Base-by-base conservation (phyloP, 2,888 invertebrate species). In the Cantharis rustica region DNA sequence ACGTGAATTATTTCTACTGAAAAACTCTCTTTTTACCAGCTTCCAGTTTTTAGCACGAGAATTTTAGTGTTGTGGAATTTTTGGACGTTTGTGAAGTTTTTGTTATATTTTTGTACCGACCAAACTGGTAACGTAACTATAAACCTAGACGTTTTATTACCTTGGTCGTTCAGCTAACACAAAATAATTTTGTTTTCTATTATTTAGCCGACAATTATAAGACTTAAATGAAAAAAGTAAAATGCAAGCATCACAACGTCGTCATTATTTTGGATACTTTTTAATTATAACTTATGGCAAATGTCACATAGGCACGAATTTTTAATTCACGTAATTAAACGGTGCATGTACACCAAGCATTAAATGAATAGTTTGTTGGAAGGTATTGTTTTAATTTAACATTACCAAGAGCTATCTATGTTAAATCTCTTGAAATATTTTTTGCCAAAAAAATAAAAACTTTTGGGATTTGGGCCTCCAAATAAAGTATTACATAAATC, bases 1-100 rank as follows among this genome's bases (percentile, higher is more conserved):
- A 86, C 84, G 86, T 86, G 86, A 87, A 86, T 86, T 87, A 87
- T 87, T 87, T 86, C 85, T 83, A 79, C 83, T 85, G 81, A 86
- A 86, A 86, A 86, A 87, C 81, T 80, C 73, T 77, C 81, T 81
- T 81, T 84, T 86, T 83, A 82, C 82, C 82, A 80, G 82, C 83
- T 83, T 81, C 85, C 84, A 85, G 84, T 86, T 86, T 86, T 86
- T 86, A 81, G 81, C 75, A 76, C 80, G 79, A 82, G 85, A 83
- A 84, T 85, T 85, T 86, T 85, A 85, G 85, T 85, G 86, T 85
- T 83, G 85, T 82, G 85, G 86, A 85, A 86, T 86, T 86, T 86
- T 86, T 82, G 85, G 84, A 82, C 82, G 81, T 82, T 80, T 81
- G 77, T 72, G 71, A 61, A 80, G 75, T 79, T 81, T 76, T 78